Conservation (phyloP, 2,888 invertebrate genomes). For the Achlya flavicornis region DNA sequence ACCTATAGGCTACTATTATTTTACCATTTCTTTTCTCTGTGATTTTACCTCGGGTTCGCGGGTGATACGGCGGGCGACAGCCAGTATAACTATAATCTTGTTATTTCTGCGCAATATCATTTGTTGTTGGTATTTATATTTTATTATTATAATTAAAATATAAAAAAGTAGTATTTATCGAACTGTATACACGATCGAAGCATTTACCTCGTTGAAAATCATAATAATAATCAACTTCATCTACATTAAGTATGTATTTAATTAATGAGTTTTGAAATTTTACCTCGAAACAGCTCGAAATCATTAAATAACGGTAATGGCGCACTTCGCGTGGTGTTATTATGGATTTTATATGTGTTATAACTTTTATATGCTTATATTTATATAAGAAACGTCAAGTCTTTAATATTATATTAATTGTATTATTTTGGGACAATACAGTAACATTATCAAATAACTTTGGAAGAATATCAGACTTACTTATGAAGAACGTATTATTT, state of each 20-base stretch:
- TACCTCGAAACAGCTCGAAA: neutral
- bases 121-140: neutral
- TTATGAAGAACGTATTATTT: neutral
- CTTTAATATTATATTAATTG: neutral
- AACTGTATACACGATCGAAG: neutral
- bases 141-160: neutral
- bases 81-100: neutral
- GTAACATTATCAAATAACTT: neutral
- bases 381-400: neutral
- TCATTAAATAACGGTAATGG: constrained; percentile 1
- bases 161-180: neutral
- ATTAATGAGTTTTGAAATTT: constrained; percentile 2
- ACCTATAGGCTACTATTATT: too few relatives aligned
- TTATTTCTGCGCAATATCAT: neutral
- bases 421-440: neutral
- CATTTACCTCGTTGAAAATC: neutral
- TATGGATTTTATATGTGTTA: constrained; percentile 1
- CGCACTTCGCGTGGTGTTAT: neutral
- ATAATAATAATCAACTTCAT: neutral
- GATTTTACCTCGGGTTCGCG: too few relatives aligned
- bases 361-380: neutral
- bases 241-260: constrained; percentile 1
- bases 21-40: too few relatives aligned
- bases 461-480: neutral
- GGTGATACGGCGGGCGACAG: too few relatives aligned